Base-by-base conservation (phyloP, 2,888 invertebrate species). In the Hofmannophila pseudospretella region DNA sequence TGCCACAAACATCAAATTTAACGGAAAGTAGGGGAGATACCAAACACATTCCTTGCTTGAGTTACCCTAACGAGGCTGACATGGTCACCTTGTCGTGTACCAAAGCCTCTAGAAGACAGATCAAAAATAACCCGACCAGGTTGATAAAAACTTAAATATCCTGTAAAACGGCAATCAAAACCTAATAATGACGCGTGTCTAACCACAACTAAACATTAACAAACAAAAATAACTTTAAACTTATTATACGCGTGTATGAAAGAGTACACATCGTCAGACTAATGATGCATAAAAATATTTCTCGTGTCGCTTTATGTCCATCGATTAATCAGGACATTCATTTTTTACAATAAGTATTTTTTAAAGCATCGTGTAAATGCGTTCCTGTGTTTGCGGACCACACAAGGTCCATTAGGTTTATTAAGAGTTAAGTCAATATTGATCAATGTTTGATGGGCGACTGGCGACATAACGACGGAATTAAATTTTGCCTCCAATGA, bases 271-370 rank as follows among this genome's bases (percentile, higher is more conserved):
- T 53, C 65, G 62, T 70, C 69, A 69, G 63, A 66, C 67, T 81
- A 81, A 86, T 73, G 85, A 81, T 65, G 67, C 76, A 69, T 73
- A 81, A 82, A 86, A 84, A 82, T 84, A 79, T 80, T 85, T 85
- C 66, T 58, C 81, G 52, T 86, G 85, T 86, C 54, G 58, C 72
- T 61, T 75, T 67, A 76, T 75, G 66, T 52, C 59, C 67, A 68
- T 75, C 78, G 65, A 84, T 86, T 84, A 82, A 84, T 84, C 81
- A 77, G 70, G 59, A 65, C 62, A 61, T 67, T 51, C 53, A 54
- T 52, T 44, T 60, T 58, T 44, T 58, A 56, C 16, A 16, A 56
- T 5, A 16, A 56, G 54, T 62, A 54, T 56, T 57, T 64, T 73
- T 71, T 69, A 74, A 79, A 72, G 69, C 67, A 55, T 56, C 44